Base-by-base conservation (phyloP, 1,140 invertebrate species). In the Lanistes nyassanus region DNA sequence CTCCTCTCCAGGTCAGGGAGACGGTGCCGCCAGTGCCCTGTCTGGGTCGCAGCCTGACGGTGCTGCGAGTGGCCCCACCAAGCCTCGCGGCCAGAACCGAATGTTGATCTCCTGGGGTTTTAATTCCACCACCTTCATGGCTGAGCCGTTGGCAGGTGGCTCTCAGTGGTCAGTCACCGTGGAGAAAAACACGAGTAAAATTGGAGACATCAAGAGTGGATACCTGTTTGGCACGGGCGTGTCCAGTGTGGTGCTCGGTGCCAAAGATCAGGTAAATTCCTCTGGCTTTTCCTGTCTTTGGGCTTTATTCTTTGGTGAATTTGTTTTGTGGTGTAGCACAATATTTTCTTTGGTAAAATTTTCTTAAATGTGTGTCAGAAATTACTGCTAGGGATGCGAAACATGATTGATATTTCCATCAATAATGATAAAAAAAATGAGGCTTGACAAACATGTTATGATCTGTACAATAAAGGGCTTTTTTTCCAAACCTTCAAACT, bases 141-240 rank as follows among this genome's bases (percentile, higher is more conserved):
- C 85, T 11, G 84, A 87, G 76, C 62, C 77, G 1, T 74, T 87
- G n/a, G 51, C 60, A 7, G 56, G 56, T 7, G 82, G 76, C 42
- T 78, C 78, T 29, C 76, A 83, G 58, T 87, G 85, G 86, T 80
- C 84, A 21, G 81, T 88, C 1, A 84, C 84, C 2, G 75, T 88
- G 1, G 82, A 84, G 69, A 82, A 82, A 65, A 86, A 88, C 77
- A 77, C 81, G 21, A 82, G 75, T 67, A 83, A 87, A 53, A 79
- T 85, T 29, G 84, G 83, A 29, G 79, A 85, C 73, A 72, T 81
- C 31, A 83, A 81, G 42, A 76, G 79, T 39, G 82, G 84, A 7
- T 88, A 87, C 76, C 75, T 87, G 37, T 88, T 88, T 81, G 86
- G 86, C 26, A 81, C 84, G 37, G 86, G 86, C 31, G 79, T 88